Evolutionary conservation across 2,888 invertebrate genomes (phyloP), one percentile per base, ranked within the genome.

Genomic region (Mongoloraphidia duomilia): DNA sequence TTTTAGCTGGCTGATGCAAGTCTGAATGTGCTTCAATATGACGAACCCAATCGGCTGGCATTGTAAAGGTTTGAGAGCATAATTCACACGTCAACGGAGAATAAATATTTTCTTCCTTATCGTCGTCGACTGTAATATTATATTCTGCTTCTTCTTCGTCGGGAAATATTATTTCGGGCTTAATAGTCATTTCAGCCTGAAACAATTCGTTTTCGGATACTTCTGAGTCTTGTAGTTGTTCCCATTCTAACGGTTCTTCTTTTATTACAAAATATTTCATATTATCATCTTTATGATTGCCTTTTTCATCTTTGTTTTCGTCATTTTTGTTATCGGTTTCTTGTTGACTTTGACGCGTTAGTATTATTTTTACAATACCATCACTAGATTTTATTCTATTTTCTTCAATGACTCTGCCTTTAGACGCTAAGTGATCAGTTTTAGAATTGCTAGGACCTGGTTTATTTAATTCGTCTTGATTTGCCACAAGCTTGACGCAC

Each of bases 21-120:
- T 78, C 79, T 2, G 85, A 81, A 65, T 89, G 89, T 2, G 77
- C 77, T 68, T 87, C 84, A 63, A 88, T 83, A 66, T 89, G 89
- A 35, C 83, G 76, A 54, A 88, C 86, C 84, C 88, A 85, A 52
- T 84, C 84, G 12, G 81, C 85, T 50, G 88, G 87, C 59, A 84
- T 74, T 48, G 82, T 81, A 68, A 87, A 89, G 54, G 84, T 82
- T 70, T 85, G 84, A 59, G 85, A 82, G 65, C 89, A 89, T 62
- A 87, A 72, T 66, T 89, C 88, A 66, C 89, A 89, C 10, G 84
- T 79, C 56, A 88, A 68, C 41, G 86, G 84, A 26, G 85, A 84
- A 65, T 84, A 87, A 48, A 77, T 66, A 68, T 71, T 65, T 45
- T 79, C 77, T 52, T 77, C 75, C 50, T 76, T 76, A 50, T 75